Evolutionary conservation across 53 echinoderm and acorn worm species (phyloP), one percentile per base, ranked within the genome.

Genomic region (Echinometra lucunter): DNA sequence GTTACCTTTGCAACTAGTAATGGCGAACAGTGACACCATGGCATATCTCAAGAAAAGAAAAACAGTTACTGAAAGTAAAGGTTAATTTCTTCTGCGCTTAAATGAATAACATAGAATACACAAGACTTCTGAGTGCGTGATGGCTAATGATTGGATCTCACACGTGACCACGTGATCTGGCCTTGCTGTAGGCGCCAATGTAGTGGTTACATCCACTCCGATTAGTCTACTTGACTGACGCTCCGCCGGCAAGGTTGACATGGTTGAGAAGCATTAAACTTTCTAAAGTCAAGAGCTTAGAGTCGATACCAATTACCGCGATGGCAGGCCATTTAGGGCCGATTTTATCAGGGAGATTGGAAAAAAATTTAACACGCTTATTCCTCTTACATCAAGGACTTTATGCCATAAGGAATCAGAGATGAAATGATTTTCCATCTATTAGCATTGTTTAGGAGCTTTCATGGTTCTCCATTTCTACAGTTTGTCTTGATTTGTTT

Each of bases 171-270:
- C 49, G 85, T 85, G 85, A 85, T 85, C 9, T 6, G 49, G 85
- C 85, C 85, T 85, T 85, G 85, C 85, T 28, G 6, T 10, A 85
- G 81, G 81, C 81, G 81, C 81, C 81, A 81, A 42, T 38, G 81
- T 81, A 42, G 44, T 81, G 81, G 44, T 44, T 81, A 44, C 34
- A 42, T 81, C 21, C 44, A 81, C 16, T 42, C 42, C 44, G 40
- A 38, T 38, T 17, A 81, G 40, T 81, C 19, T 32, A 8, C 37
- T 74, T 74, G 13, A 74, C 37, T 81, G 44, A 81, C 44, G 4
- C 44, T 4, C 81, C 42, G 6, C 44, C 44, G 44, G 44, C 44
- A 9, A n/a, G n/a, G n/a, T n/a, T n/a, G n/a, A 81, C 44, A 21
- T 9, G 49, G 9, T 42, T 81, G 4, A 81, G 44, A 44, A 3